phyloP scores from a whole-genome alignment of 2,113 vertebrate genomes.

The Corapipo altera region DNA sequence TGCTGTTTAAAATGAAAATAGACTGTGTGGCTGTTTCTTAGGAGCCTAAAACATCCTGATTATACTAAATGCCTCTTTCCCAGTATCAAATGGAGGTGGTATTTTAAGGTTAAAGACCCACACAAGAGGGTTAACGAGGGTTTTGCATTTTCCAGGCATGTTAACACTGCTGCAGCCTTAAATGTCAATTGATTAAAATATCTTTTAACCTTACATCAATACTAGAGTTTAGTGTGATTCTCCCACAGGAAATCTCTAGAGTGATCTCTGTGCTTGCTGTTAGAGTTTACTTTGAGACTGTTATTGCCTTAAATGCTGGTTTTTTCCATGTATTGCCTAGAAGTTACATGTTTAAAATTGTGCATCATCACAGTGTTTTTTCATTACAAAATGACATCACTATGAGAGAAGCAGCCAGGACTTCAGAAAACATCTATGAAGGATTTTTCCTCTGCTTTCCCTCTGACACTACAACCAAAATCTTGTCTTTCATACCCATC shows the following conservation, averaged over 20 bases:
- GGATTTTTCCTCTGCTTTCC: not conserved
- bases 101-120: not conserved
- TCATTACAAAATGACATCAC: not conserved
- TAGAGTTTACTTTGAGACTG: not conserved
- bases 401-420: not conserved
- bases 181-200: constrained; percentile 66
- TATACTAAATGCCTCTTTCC: not conserved
- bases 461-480: not conserved
- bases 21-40: not conserved
- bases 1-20: not conserved
- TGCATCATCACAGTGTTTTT: not conserved
- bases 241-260: constrained; percentile 17
- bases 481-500: rapidly evolving
- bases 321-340: not conserved
- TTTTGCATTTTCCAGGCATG: constrained; percentile 39
- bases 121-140: constrained; percentile 7
- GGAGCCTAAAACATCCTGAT: not conserved
- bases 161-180: constrained; percentile 41
- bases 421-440: not conserved
- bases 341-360: not conserved
- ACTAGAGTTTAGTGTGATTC: constrained; percentile 31
- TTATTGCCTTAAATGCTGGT: not conserved
- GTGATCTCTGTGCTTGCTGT: not conserved
- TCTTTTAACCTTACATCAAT: constrained; percentile 62
- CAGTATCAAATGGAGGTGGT: not conserved